A percentile compares a stretch with the other conserved stretches of the same genome.
Conservation (phyloP, 2,888 invertebrate species). For the Loripinus fragilis region DNA sequence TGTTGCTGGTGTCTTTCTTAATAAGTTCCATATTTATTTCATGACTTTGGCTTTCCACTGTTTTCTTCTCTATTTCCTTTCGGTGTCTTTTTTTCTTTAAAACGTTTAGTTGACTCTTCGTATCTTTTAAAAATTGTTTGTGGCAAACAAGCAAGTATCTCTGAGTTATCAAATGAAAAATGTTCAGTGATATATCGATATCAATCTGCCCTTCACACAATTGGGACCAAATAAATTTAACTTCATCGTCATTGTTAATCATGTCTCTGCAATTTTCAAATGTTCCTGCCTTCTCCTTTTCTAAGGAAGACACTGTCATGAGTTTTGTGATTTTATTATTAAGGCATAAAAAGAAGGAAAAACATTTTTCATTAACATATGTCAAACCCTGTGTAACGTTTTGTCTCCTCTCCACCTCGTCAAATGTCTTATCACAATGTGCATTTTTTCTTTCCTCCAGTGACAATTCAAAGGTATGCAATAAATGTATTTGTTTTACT, state of each 20-base stretch:
- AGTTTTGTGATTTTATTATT: constrained; percentile 3
- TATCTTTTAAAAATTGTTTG: constrained; percentile 42
- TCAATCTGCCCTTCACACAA: neutral
- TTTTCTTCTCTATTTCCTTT: constrained; percentile 29
- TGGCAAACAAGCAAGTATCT: constrained; percentile 35
- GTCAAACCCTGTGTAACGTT: constrained; percentile 36
- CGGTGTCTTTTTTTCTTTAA: constrained; percentile 41
- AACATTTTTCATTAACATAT: constrained; percentile 34
- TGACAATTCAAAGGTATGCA: neutral
- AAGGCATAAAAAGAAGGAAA: constrained; percentile 24
- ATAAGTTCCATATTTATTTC: constrained; percentile 10
- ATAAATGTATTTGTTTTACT: neutral
- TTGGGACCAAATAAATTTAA: neutral
- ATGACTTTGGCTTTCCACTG: neutral
- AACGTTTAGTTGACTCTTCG: constrained; percentile 25
- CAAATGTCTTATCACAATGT: constrained; percentile 30
- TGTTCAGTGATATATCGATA: neutral
- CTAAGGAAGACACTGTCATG: constrained; percentile 9
- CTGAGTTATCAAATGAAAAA: neutral
- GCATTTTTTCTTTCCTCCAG: neutral
- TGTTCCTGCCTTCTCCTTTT: constrained; percentile 6
- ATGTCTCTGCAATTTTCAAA: constrained; percentile 23
- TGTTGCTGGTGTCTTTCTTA: constrained; percentile 7
- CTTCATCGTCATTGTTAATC: neutral
- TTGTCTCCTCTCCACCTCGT: constrained; percentile 40